Conservation (phyloP, 2,888 invertebrate species). For the Zygogramma bicolorata region DNA sequence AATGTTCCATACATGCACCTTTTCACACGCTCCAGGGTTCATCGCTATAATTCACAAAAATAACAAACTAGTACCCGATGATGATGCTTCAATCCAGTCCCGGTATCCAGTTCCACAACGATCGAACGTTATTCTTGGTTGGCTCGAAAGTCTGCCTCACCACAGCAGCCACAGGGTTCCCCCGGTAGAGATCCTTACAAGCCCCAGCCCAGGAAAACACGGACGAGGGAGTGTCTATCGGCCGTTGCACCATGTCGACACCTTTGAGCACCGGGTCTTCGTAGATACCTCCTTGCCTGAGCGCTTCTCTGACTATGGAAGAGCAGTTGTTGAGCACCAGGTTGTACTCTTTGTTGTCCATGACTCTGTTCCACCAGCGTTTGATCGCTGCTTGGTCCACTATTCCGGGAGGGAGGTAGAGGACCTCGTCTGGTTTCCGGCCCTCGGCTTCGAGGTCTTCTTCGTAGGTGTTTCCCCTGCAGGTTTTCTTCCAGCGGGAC, state of each 20-base stretch:
- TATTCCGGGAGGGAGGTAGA: background rate
- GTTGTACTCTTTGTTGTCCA: background rate
- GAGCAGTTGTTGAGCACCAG: background rate
- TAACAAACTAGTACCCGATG: too few relatives aligned
- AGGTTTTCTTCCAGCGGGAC: background rate
- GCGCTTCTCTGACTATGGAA: background rate
- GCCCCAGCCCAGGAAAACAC: background rate
- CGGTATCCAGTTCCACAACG: background rate
- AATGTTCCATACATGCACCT: too few relatives aligned
- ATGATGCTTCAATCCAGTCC: background rate
- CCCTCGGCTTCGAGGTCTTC: background rate
- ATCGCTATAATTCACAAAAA: too few relatives aligned
- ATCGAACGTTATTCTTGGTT: background rate
- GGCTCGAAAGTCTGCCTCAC: background rate
- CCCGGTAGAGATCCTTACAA: background rate
- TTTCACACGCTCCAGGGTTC: too few relatives aligned
- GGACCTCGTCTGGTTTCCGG: background rate
- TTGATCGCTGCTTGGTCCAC: background rate
- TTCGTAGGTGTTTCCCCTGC: conserved; percentile 1
- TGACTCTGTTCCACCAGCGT: background rate
- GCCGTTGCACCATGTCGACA: background rate
- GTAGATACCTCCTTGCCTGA: background rate
- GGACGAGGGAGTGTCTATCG: background rate
- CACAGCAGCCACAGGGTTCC: background rate
- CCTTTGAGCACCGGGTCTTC: background rate